These are phyloP conservation scores for Aurelia coerulea DNA, from an alignment of 30 jellyfish, hydroid and myxozoan species.

Conservation along the genomic window DNA sequence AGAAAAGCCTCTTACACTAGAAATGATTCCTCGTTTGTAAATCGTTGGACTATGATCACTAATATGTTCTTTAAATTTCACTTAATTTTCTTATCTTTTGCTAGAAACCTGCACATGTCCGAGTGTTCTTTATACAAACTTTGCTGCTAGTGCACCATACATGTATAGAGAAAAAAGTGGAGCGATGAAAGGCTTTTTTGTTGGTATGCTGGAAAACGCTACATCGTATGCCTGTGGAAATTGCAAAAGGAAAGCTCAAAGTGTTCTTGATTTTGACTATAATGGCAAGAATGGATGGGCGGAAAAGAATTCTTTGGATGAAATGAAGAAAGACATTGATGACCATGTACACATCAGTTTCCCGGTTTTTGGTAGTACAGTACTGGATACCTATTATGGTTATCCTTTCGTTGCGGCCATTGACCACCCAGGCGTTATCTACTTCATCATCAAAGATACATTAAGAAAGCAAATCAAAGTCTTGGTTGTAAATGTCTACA, in stretches of 20 bases:
- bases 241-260: conserved; percentile 39
- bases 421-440: conserved; percentile 71
- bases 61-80: too few relatives aligned
- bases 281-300: conserved; percentile 84
- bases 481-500: conserved; percentile 20
- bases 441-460: conserved; percentile 54
- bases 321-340: conserved; percentile 62
- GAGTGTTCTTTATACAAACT: conserved; percentile 53
- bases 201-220: conserved; percentile 32
- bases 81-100: not conserved
- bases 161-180: conserved; percentile 58
- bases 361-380: conserved; percentile 72
- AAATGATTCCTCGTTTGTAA: too few relatives aligned
- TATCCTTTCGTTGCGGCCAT: conserved; percentile 62
- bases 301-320: conserved; percentile 35
- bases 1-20: too few relatives aligned
- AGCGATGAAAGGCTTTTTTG: conserved; percentile 53
- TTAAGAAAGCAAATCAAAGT: not conserved
- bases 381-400: conserved; percentile 43
- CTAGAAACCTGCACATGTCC: conserved; percentile 83
- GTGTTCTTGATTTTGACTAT: conserved; percentile 22
- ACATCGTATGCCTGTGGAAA: conserved; percentile 48
- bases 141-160: conserved; percentile 72
- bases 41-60: too few relatives aligned
- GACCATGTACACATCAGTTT: conserved; percentile 48